Base-by-base conservation (phyloP, 1,140 invertebrate genomes). In the Sycobia sp. region DNA sequence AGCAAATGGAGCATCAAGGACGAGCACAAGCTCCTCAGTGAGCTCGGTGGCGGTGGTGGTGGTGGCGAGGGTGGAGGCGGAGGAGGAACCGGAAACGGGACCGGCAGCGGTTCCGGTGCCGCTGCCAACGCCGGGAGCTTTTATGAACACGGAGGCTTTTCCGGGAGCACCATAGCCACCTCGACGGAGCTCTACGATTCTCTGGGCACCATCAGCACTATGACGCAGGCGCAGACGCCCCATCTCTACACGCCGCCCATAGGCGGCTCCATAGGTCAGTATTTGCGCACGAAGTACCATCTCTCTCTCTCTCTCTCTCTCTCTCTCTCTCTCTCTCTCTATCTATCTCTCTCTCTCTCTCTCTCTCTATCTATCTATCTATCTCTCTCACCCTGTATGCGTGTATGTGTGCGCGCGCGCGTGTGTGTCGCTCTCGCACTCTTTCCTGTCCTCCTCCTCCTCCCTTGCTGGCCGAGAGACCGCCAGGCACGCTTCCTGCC, bases 1-100 rank as follows among this genome's bases (percentile, higher is more conserved):
- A 88, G 87, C 66, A 93, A 94, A 84, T 93, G 91, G 92, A 91
- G 89, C 74, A 88, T 93, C 71, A 93, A 93, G 77, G 92, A 94
- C 76, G 91, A 93, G 73, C 91, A 92, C 82, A 93, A 93, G 79
- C 81, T 93, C 50, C 78, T 93, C 47, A 92, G 89, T 22, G 91
- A 94, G 74, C 83, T 93, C 8, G 90, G 90, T 10, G 87, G 86
- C 36, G 76, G 85, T 67, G 86, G 76, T 51, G 74, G 72, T 29
- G 77, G 74, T 65, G 72, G 76, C 69, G 66, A 73, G 67, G 69
- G 80, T n/a, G 75, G 76, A 49, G 67, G 67, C 50, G 67, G 67
- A 43, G 76, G 77, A 49, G 69, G 78, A n/a, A 73, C 75, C 32
- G 70, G 73, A 39, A 74, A 75, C 10, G 72, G 71, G 11, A 70